Base-by-base conservation (phyloP, 2,888 invertebrate species). In the Lucinisca nassula region DNA sequence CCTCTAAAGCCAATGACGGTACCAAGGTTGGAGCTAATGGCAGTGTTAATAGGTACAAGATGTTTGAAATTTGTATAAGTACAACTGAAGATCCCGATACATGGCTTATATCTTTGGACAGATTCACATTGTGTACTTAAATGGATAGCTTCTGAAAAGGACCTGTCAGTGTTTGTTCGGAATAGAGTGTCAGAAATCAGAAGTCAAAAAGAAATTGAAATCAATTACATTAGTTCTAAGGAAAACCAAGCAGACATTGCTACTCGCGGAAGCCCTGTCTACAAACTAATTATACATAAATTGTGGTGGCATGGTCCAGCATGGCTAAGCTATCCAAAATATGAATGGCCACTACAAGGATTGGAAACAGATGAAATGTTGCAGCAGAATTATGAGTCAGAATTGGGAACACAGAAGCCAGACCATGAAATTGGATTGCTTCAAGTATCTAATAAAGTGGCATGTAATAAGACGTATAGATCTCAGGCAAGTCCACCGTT, bases 271-370 rank as follows among this genome's bases (percentile, higher is more conserved):
- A 27, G 27, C 24, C 10, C 27, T 51, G 14, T 77, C 6, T 8
- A 49, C 2, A 51, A 55, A 21, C 51, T 51, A 4, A 14, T 8
- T 12, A 21, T 27, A 27, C n/a, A 55, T 14, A 4, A 51, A 55
- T 24, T 55, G 38, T 77, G 61, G 77, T 77, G 77, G 77, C 49
- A 55, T 58, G 77, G 77, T 17, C 77, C 77, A 21, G 55, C 17
- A 24, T 55, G 77, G 77, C 14, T 77, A 30, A 17, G 30, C 32
- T 14, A 75, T 12, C 32, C 38, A 17, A 32, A 30, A 30, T 35
- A 1, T n/a, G 24, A 58, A 8, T 51, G 58, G 58, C 32, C 58
- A 58, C 8, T 8, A 61, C 8, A 12, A 17, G 12, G 12, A 61
- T 10, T 8, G 8, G 61, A 27, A 61, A 37, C 24, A 27, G 70